Conservation (phyloP, 1,140 invertebrate genomes). For the Saccostrea echinata region DNA sequence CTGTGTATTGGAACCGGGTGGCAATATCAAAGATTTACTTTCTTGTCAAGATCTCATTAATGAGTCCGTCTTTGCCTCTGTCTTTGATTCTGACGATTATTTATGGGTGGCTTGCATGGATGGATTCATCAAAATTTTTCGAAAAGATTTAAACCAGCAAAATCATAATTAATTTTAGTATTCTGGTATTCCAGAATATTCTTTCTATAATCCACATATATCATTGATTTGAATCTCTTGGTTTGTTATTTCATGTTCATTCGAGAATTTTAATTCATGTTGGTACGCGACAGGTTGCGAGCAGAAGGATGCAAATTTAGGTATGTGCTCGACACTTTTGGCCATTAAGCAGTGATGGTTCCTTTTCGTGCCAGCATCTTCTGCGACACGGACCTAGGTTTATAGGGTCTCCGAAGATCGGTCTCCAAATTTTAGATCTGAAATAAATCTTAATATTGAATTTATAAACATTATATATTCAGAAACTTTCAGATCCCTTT, state of each 20-base stretch:
- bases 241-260: background rate
- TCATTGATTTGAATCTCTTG: background rate
- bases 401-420: background rate
- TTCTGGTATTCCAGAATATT: background rate
- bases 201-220: background rate
- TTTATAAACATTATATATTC: no score
- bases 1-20: constrained; percentile 6
- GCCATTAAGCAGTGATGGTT: background rate
- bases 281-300: background rate
- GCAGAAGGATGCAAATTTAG: no score
- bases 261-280: background rate
- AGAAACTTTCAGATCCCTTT: no score
- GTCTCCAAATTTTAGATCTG: no score
- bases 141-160: background rate
- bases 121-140: constrained; percentile 12
- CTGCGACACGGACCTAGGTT: background rate
- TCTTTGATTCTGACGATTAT: background rate
- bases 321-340: background rate
- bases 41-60: background rate
- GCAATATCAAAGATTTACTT: constrained; percentile 8
- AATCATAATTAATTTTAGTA: background rate
- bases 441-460: no score
- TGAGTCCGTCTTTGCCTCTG: background rate
- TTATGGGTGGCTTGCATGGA: constrained; percentile 1
- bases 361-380: background rate